Conservation (phyloP, 2,797 vertebrate species). For the Tragelaphus eurycerus region DNA sequence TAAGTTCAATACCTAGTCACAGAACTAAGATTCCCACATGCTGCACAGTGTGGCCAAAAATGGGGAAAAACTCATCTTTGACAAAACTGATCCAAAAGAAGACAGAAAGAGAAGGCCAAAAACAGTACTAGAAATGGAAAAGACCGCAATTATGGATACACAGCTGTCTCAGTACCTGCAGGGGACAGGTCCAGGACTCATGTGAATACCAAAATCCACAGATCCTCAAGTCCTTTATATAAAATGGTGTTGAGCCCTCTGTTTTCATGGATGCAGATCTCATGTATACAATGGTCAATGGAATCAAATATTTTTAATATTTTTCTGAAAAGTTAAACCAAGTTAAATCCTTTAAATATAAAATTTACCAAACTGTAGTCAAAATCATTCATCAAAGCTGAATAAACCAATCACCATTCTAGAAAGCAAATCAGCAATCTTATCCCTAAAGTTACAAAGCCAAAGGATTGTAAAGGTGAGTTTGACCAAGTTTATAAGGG, state of each 20-base stretch:
- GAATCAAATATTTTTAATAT: not conserved
- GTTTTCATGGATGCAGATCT: not conserved
- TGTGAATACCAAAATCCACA: not conserved
- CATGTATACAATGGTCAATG: not conserved
- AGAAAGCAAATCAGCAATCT: not conserved
- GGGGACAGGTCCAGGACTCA: not conserved
- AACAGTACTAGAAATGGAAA: not conserved
- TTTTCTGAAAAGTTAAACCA: not conserved
- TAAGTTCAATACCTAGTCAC: not conserved
- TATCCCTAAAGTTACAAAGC: not conserved
- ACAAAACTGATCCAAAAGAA: not conserved
- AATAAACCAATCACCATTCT: not conserved
- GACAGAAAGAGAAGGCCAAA: not conserved
- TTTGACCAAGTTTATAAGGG: not conserved
- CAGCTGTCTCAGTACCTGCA: not conserved
- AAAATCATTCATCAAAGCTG: not conserved
- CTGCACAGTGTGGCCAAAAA: not conserved
- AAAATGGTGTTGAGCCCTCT: not conserved
- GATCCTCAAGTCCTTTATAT: not conserved
- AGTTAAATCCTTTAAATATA: not conserved
- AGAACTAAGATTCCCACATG: not conserved
- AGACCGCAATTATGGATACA: not conserved
- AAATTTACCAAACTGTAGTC: not conserved
- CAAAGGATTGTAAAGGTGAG: not conserved
- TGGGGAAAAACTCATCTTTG: not conserved